phyloP scores from a whole-genome alignment of 2,888 invertebrate genomes.

The Chrysodeixis includens region DNA sequence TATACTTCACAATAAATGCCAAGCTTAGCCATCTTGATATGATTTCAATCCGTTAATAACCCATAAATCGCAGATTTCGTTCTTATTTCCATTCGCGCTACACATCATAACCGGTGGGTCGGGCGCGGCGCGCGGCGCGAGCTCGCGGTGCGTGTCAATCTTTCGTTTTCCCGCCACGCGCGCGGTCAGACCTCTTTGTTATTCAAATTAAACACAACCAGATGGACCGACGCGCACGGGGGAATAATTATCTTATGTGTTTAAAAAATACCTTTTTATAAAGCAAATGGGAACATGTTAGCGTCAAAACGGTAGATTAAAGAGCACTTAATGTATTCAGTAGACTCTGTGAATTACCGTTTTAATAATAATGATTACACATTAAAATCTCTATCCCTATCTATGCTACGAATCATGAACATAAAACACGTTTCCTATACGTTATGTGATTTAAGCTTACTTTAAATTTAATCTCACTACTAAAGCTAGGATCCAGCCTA shows the following conservation, averaged over 20 bases:
- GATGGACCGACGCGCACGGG: conserved; percentile 69
- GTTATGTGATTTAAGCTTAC: conserved; percentile 72
- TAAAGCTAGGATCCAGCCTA: conserved; percentile 71
- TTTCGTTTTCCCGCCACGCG: conserved; percentile 75
- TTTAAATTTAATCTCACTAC: conserved; percentile 77
- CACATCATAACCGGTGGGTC: conserved; percentile 58
- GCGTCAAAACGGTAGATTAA: conserved; percentile 25
- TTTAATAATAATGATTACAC: conserved; percentile 27
- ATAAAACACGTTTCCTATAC: conserved; percentile 63
- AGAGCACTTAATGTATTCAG: conserved; percentile 16
- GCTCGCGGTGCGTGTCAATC: conserved; percentile 80
- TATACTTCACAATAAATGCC: conserved; percentile 2
- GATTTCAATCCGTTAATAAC: conserved; percentile 32
- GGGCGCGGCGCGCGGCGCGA: conserved; percentile 55
- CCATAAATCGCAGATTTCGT: conserved; percentile 32
- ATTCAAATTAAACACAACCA: conserved; percentile 81
- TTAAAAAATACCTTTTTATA: conserved; percentile 58
- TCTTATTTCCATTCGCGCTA: conserved; percentile 56
- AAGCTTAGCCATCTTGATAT: conserved; percentile 13
- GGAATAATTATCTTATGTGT: conserved; percentile 81
- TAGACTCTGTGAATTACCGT: conserved; percentile 24
- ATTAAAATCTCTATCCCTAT: conserved; percentile 31
- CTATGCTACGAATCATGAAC: conserved; percentile 38
- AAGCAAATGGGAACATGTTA: conserved; percentile 44
- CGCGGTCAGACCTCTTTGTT: conserved; percentile 80